Evolutionary conservation across 2,888 invertebrate species (phyloP).

Genomic region (Smittia aterrima): DNA sequence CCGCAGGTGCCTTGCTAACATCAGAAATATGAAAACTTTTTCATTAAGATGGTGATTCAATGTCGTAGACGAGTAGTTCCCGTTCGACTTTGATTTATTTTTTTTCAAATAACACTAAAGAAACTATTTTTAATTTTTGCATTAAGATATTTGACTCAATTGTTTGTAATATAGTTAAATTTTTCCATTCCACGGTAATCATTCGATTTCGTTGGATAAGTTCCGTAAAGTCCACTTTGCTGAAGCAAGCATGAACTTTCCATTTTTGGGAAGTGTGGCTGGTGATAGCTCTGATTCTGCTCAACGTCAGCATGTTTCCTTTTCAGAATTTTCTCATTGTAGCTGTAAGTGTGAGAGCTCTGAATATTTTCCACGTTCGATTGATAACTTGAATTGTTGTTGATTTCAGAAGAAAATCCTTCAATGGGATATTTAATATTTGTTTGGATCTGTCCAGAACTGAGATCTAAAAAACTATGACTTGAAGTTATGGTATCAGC

Average conservation of each 20-base stretch:
- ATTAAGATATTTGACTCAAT: conserved; percentile 1
- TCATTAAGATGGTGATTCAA: no score
- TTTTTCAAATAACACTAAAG: no score
- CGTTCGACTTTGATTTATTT: no score
- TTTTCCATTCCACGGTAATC: conserved; percentile 28
- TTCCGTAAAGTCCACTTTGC: not conserved
- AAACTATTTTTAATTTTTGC: no score
- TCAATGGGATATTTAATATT: not conserved
- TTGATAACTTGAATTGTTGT: conserved; percentile 22
- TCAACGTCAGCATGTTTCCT: not conserved
- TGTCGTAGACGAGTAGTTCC: no score
- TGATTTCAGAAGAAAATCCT: conserved; percentile 9
- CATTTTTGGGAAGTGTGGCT: not conserved
- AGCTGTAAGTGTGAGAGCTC: no score
- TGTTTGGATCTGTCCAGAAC: conserved; percentile 18
- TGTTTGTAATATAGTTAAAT: conserved; percentile 16
- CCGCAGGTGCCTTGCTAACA: no score
- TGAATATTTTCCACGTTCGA: not conserved
- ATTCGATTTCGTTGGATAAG: not conserved
- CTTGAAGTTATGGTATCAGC: not conserved
- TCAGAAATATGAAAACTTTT: no score
- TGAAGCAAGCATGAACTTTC: conserved; percentile 7
- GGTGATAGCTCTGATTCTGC: not conserved
- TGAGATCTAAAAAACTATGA: conserved; percentile 29
- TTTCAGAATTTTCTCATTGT: conserved; percentile 4